Evolutionary conservation across 2,888 invertebrate species (phyloP), one percentile per base, ranked within the genome.

Genomic region (Habrosyne pyritoides): DNA sequence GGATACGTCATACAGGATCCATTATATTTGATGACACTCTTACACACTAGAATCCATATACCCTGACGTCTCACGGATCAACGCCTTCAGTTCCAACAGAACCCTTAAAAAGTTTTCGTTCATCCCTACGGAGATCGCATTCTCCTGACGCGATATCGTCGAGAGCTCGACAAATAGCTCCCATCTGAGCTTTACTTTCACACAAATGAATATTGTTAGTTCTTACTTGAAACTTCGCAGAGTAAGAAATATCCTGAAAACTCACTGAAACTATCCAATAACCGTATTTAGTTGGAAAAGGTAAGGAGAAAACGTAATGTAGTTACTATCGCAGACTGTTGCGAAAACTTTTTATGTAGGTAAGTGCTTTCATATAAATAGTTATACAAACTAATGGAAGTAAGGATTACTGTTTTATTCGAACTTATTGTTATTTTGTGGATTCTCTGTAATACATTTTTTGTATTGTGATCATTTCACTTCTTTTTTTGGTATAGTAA

Each of bases 101-200:
- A 47, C 47, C 22, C 48, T 46, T 57, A 57, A 60, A 55, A 60
- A 28, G 7, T 21, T 33, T 21, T 33, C 33, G 33, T 33, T 54
- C 54, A 59, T 54, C 60, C 63, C 53, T 52, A 51, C 33, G n/a
- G 48, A 56, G 28, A 63, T 64, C 60, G 28, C 51, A 57, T 60
- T 55, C 55, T 60, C 56, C 52, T 36, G 47, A 48, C 49, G 52
- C 50, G 22, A 26, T 30, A 47, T 55, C 49, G 53, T 12, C 47
- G 57, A 69, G 62, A 54, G 62, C 52, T 59, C 47, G 59, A 69
- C 68, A 73, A 73, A 75, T 66, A 67, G 56, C 60, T 46, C 36
- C 52, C 62, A 49, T 33, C 33, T 33, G 57, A 60, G 58, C 57
- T 53, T 55, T 57, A 57, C 57, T 62, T 56, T 56, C 59, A 54